phyloP scores from a whole-genome alignment of 2,888 invertebrate genomes.

The Horisme vitalbata region DNA sequence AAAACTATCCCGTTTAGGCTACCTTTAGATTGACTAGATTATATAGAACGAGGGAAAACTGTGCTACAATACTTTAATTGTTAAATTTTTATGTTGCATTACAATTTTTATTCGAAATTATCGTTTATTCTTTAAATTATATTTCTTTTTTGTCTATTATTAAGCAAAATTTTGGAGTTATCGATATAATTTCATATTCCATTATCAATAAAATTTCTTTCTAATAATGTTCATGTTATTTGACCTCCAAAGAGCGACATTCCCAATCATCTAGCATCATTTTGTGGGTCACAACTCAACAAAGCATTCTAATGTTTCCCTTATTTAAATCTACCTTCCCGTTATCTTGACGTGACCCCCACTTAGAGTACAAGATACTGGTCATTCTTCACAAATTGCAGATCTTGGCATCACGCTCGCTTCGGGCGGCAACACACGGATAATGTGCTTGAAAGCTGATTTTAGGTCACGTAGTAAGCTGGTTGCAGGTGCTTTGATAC shows the following conservation, averaged over 20 bases:
- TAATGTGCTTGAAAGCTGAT: slow-evolving; percentile 47
- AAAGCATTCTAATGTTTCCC: slow-evolving; percentile 25
- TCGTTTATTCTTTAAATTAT: no score
- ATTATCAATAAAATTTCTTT: no score
- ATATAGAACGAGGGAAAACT: no score
- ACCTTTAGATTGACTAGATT: no score
- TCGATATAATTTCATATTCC: no score
- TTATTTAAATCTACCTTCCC: slow-evolving; percentile 31
- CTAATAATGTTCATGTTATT: no score
- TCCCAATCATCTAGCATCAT: not conserved
- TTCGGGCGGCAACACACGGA: slow-evolving; percentile 52
- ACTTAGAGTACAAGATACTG: slow-evolving; percentile 47
- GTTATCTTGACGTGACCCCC: slow-evolving; percentile 45
- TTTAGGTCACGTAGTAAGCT: not conserved
- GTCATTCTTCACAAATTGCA: slow-evolving; percentile 60
- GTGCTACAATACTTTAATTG: no score
- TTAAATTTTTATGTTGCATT: no score
- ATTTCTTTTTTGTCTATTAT: no score
- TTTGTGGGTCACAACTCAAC: slow-evolving; percentile 13
- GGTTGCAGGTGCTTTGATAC: not conserved
- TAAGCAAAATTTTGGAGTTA: no score
- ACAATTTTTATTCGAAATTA: no score
- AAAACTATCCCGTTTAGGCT: no score
- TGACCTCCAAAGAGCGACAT: not conserved
- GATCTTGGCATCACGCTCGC: slow-evolving; percentile 54